phyloP scores from a whole-genome alignment of 1,140 invertebrate genomes.

The Drosophila pseudoananassae region DNA sequence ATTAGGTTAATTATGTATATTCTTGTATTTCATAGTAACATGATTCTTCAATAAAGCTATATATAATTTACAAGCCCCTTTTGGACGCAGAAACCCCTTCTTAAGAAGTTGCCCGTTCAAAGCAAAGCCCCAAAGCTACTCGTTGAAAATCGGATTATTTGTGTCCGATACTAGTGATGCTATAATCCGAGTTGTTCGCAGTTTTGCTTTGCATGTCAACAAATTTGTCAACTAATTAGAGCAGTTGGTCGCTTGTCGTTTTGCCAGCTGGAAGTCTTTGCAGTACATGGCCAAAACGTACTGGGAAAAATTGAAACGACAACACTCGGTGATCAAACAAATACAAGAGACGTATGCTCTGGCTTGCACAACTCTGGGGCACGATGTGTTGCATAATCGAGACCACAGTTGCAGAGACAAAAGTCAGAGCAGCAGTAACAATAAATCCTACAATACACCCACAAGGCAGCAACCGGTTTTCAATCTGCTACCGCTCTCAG shows the following conservation, averaged over 20 bases:
- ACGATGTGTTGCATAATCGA: constrained; percentile 75
- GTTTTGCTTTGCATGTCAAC: constrained; percentile 55
- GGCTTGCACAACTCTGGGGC: constrained; percentile 66
- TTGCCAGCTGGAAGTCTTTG: constrained; percentile 14
- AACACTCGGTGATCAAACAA: constrained; percentile 22
- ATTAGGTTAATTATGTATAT: constrained; percentile 23
- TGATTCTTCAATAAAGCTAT: too few relatives aligned
- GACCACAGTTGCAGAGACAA: constrained; percentile 41
- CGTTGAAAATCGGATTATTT: constrained; percentile 25
- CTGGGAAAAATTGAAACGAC: constrained; percentile 20
- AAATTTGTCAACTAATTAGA: constrained; percentile 70
- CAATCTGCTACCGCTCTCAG: constrained; percentile 26
- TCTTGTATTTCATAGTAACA: background rate
- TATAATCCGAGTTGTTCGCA: background rate
- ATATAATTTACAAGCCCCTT: too few relatives aligned
- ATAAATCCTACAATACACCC: constrained; percentile 69
- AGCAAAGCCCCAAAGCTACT: constrained; percentile 41
- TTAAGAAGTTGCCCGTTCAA: background rate
- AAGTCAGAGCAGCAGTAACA: constrained; percentile 45
- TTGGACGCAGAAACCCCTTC: too few relatives aligned
- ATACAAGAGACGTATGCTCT: constrained; percentile 38
- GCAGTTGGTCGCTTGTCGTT: constrained; percentile 29
- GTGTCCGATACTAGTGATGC: background rate
- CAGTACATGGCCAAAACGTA: constrained; percentile 42
- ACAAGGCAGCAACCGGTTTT: constrained; percentile 69